Base-by-base conservation (phyloP, 2,113 vertebrate genomes). In the Chloropsis hardwickii region DNA sequence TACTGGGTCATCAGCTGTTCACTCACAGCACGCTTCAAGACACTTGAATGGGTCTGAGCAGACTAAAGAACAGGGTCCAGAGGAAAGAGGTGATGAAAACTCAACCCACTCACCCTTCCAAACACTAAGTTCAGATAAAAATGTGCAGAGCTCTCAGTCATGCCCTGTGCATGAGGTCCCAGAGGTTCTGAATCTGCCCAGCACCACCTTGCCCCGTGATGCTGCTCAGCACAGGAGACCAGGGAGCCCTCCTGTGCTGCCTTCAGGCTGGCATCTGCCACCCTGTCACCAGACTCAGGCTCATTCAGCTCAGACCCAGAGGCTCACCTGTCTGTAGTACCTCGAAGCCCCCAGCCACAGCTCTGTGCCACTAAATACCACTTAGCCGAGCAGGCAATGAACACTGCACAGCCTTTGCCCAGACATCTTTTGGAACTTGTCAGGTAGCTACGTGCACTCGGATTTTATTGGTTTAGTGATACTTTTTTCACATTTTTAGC, bases 1-100 rank as follows among this genome's bases (percentile, higher is more conserved):
- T 94, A 89, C 57, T 51, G 80, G 96, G 97, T 97, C 97, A 97
- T 96, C 97, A 97, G 96, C 97, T 98, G 97, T 77, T 97, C 94
- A 39, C 88, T 95, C 93, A 70, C 16, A 92, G 25, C 88, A 89
- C 1, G 3, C 93, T 84, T 93, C 60, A 44, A 54, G 77, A 86
- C 48, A 13, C 70, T 45, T 90, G 90, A 92, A 86, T 45, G 45
- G 45, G 31, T 81, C 85, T 82, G 81, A 88, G 35, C 25, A 39
- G 40, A 37, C 28, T 40, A 74, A 72, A 39, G 50, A 93, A 74
- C 12, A 79, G 54, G 13, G 70, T 95, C 84, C 64, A 58, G 58
- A 80, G n/a, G 56, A 22, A 88, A 71, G 33, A 78, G 39, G 56
- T 57, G 79, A 87, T 48, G 66, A 74, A 84, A 89, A 78, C 31